Evolutionary conservation across 2,888 invertebrate genomes (phyloP).

Genomic region (Meteorus colon): DNA sequence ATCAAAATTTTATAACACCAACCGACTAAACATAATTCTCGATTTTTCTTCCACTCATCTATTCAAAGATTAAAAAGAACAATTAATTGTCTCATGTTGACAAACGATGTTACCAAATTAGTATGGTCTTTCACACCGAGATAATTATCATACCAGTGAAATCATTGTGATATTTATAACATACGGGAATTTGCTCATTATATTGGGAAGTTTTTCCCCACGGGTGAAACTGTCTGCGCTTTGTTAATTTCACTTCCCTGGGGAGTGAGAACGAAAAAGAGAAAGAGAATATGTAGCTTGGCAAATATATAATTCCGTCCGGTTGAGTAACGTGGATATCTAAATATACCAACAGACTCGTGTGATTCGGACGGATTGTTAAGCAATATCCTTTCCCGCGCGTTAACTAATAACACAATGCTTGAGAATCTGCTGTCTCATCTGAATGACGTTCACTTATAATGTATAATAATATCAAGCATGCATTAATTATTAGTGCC

Average conservation of each 20-base stretch:
- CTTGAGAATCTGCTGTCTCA: conserved; percentile 36
- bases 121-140: neutral
- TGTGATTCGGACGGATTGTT: conserved; percentile 40
- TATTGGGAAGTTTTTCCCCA: neutral
- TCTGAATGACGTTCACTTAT: conserved; percentile 7
- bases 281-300: neutral
- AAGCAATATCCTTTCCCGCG: conserved; percentile 41
- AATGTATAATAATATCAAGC: neutral
- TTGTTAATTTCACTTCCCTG: conserved; percentile 29
- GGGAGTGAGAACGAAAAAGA: neutral
- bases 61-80: neutral
- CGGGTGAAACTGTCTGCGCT: conserved; percentile 24
- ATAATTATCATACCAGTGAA: neutral
- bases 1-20: too few species aligned
- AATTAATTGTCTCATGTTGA: neutral
- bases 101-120: conserved; percentile 1
- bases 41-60: neutral
- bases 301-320: conserved; percentile 38
- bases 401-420: conserved; percentile 32
- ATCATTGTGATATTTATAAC: neutral
- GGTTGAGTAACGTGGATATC: conserved; percentile 30
- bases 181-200: conserved; percentile 2
- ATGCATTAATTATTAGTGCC: neutral
- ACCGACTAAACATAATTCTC: too few species aligned
- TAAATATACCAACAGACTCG: conserved; percentile 4